Evolutionary conservation across 1,140 invertebrate species (phyloP), one percentile per base, ranked within the genome.

Genomic region (Goniozus legneri): DNA sequence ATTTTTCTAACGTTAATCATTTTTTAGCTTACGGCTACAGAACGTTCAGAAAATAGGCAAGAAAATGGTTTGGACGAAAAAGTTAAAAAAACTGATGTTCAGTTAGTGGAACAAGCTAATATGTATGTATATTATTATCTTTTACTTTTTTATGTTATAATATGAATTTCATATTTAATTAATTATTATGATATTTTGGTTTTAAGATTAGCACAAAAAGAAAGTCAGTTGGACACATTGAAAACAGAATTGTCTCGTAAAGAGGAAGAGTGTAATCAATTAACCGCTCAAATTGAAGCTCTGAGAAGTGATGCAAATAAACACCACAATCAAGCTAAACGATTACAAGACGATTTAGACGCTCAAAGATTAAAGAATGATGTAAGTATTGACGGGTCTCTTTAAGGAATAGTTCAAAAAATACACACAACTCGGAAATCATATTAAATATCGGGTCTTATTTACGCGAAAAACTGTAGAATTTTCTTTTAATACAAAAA

Each of bases 311-410:
- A 75, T 36, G 41, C 64, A 6, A 64, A 64, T 13, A 51, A 62
- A 52, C 54, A 71, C 30, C 52, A 50, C 33, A 59, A 41, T 45
- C 18, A 55, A 32, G 54, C 58, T 15, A 62, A 69, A 19, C 62
- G 63, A 48, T 63, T 85, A 22, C 69, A 77, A 52, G 65, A 77
- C 35, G 82, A 88, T 62, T 70, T 91, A 35, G 78, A 83, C 33
- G 70, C 78, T 35, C 84, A 89, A 68, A 82, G 79, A 61, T 78
- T 79, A 30, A 89, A 89, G 74, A 89, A 87, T 73, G 84, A 90
- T 76, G 87, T 89, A 63, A 84, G 86, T 81, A 16, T 34, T 31
- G 46, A 54, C 55, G 51, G 57, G 47, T 56, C 46, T 64, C 60
- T 19, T 39, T 3, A n/a, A n/a, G n/a, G n/a, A n/a, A n/a, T n/a